Conservation (phyloP, 1,140 invertebrate genomes). For the Pseudoatta argentina region DNA sequence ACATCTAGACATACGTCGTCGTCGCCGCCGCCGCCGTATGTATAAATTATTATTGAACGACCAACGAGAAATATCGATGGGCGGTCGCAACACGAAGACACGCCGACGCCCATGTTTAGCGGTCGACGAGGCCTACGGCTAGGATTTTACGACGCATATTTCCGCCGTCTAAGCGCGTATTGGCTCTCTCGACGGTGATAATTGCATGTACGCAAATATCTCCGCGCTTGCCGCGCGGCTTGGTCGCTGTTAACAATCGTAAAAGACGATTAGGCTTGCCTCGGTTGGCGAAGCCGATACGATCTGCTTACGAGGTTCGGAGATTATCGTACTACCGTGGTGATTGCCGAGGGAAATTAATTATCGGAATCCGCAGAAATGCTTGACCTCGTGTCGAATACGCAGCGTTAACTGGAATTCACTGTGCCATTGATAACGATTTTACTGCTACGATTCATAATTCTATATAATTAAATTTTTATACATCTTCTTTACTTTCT, state of each 20-base stretch:
- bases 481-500: no score
- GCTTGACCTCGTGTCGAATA: slow-evolving; percentile 23
- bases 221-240: slow-evolving; percentile 38
- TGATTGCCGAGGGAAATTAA: slow-evolving; percentile 47
- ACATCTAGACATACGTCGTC: slow-evolving; percentile 17
- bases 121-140: slow-evolving; percentile 29
- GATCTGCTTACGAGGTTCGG: slow-evolving; percentile 41
- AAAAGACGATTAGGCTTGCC: slow-evolving; percentile 60
- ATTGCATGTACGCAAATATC: slow-evolving; percentile 45
- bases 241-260: slow-evolving; percentile 40
- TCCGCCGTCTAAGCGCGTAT: slow-evolving; percentile 49
- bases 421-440: neutral
- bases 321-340: slow-evolving; percentile 41
- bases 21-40: neutral
- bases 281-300: slow-evolving; percentile 42
- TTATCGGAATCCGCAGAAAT: slow-evolving; percentile 46
- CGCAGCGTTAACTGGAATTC: neutral
- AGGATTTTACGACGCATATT: slow-evolving; percentile 54
- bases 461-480: neutral
- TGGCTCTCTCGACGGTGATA: slow-evolving; percentile 43
- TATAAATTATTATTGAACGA: slow-evolving; percentile 79
- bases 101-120: slow-evolving; percentile 78
- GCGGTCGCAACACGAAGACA: slow-evolving; percentile 76
- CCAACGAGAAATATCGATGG: slow-evolving; percentile 79
- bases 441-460: neutral